Percentiles rank a stretch among this genome's conserved stretches.
phyloP scores from a whole-genome alignment of 2,797 vertebrate genomes.

The Artibeus lituratus region DNA sequence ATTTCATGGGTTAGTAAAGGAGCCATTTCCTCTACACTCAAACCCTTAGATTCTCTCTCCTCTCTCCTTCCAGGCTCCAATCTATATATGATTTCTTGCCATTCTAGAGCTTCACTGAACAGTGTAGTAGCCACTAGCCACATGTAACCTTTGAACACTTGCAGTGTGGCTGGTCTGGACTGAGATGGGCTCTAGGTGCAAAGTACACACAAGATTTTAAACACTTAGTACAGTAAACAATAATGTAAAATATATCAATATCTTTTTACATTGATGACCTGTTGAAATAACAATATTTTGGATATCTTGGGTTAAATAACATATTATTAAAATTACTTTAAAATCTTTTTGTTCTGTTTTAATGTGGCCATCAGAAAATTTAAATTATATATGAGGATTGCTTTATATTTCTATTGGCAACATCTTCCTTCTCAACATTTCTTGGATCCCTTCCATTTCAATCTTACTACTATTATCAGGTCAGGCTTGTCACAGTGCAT shows the following conservation, averaged over 20 bases:
- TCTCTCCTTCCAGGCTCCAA: background rate
- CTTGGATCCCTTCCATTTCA: background rate
- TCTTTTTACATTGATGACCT: background rate
- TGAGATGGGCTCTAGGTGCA: background rate
- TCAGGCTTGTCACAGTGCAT: background rate
- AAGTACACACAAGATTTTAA: background rate
- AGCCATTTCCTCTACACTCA: background rate
- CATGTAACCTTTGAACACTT: background rate
- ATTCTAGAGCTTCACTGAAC: background rate
- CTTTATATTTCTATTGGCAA: background rate
- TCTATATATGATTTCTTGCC: background rate
- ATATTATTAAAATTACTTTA: background rate
- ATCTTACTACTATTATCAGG: background rate
- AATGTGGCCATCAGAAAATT: background rate
- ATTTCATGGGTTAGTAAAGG: background rate
- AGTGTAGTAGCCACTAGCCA: background rate
- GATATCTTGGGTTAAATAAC: background rate
- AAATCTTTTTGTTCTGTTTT: background rate
- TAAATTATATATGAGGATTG: background rate
- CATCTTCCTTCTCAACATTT: background rate
- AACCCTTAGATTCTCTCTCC: background rate
- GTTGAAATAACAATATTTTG: background rate
- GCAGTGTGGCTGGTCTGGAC: background rate
- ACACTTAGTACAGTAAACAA: background rate
- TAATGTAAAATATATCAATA: background rate